A percentile compares a stretch with the other conserved stretches of the same genome.
Evolutionary conservation across 2,888 invertebrate genomes (phyloP).

Genomic region (Ormia ochracea): DNA sequence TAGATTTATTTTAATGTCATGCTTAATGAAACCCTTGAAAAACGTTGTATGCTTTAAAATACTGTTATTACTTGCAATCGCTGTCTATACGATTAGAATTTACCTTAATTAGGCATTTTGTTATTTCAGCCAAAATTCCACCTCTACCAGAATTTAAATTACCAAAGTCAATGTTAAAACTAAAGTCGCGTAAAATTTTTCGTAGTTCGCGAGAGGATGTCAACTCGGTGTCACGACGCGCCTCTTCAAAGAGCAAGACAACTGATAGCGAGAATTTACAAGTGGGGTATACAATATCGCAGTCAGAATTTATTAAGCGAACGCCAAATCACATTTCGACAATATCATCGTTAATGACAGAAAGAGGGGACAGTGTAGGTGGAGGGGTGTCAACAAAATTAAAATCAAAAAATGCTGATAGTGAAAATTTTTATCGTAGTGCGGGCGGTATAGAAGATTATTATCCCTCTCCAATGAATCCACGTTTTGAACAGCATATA

Average conservation of each 20-base stretch:
- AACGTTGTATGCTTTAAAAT: constrained; percentile 33
- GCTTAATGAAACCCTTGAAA: constrained; percentile 45
- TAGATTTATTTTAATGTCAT: constrained; percentile 27
- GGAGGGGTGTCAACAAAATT: constrained; percentile 32
- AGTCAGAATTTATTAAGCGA: constrained; percentile 71
- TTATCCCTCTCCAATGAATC: constrained; percentile 65
- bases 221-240: constrained; percentile 16
- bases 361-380: constrained; percentile 42
- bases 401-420: constrained; percentile 25
- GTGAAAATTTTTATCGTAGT: constrained; percentile 67
- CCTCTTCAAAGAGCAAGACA: constrained; percentile 31
- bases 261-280: constrained; percentile 7
- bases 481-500: constrained; percentile 8
- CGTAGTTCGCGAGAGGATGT: constrained; percentile 69
- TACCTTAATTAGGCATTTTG: constrained; percentile 24
- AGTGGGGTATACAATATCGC: constrained; percentile 45
- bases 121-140: constrained; percentile 69
- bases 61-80: constrained; percentile 35
- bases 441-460: constrained; percentile 72
- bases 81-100: constrained; percentile 6
- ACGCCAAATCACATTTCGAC: constrained; percentile 75
- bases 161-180: constrained; percentile 74
- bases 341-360: constrained; percentile 73
- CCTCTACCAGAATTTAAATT: constrained; percentile 70
- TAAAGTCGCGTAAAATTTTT: constrained; percentile 73